Conservation (phyloP, 2,797 vertebrate genomes). For the Pangasius djambal region DNA sequence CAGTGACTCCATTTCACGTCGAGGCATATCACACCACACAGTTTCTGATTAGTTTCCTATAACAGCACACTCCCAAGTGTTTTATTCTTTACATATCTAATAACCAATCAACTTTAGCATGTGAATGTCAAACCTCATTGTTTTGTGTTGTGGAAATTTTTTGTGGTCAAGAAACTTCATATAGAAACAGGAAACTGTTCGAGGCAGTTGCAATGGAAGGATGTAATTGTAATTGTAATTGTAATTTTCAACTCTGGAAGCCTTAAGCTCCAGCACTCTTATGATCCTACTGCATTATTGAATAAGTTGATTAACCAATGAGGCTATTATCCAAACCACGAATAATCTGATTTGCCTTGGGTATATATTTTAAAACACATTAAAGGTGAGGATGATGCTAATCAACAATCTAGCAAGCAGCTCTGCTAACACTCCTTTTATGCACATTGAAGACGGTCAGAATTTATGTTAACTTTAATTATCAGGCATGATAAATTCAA, state of each 20-base stretch:
- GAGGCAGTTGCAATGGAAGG: neutral
- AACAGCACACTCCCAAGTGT: neutral
- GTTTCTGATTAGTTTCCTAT: neutral
- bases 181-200: neutral
- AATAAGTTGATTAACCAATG: neutral
- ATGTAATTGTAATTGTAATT: neutral
- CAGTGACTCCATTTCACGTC: neutral
- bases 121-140: neutral
- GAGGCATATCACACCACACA: neutral
- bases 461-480: neutral
- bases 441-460: neutral
- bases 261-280: neutral
- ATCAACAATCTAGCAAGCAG: neutral
- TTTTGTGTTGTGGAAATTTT: slow-evolving; percentile 20
- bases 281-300: neutral
- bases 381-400: no score
- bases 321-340: neutral
- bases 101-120: neutral
- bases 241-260: neutral
- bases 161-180: neutral
- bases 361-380: neutral
- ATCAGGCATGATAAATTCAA: neutral
- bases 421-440: neutral
- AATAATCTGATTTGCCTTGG: neutral
- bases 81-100: neutral